A percentile compares a stretch with the other conserved stretches of the same genome.
Evolutionary conservation across 2,797 vertebrate genomes (phyloP).

Genomic region (Sebastes variabilis): DNA sequence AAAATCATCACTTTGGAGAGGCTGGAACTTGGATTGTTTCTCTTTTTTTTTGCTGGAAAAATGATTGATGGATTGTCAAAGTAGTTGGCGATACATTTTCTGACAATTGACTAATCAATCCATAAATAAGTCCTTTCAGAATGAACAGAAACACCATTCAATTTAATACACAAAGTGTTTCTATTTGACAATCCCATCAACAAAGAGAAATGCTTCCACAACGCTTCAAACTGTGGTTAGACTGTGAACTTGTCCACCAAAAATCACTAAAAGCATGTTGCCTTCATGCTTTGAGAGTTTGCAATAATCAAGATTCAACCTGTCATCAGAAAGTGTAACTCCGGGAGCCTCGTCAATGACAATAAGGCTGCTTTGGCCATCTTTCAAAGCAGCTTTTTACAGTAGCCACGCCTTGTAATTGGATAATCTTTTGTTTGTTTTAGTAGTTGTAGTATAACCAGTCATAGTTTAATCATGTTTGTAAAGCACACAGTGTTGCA

Average conservation of each 20-base stretch:
- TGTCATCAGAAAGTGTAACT: background rate
- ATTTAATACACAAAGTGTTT: background rate
- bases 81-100: background rate
- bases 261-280: background rate
- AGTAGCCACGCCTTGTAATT: background rate
- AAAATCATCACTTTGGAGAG: background rate
- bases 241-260: background rate
- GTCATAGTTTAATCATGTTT: background rate
- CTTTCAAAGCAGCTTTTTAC: background rate
- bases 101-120: background rate
- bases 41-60: background rate
- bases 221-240: background rate
- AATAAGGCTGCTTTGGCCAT: background rate
- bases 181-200: background rate
- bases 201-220: background rate
- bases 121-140: background rate
- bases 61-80: background rate
- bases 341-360: no score
- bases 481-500: background rate
- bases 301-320: background rate
- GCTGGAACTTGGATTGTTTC: background rate
- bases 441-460: background rate
- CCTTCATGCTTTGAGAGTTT: background rate
- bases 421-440: background rate
- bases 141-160: background rate